Percentiles rank a stretch among this genome's conserved stretches.
phyloP scores from a whole-genome alignment of 2,888 invertebrate genomes.

The Spodoptera littoralis region DNA sequence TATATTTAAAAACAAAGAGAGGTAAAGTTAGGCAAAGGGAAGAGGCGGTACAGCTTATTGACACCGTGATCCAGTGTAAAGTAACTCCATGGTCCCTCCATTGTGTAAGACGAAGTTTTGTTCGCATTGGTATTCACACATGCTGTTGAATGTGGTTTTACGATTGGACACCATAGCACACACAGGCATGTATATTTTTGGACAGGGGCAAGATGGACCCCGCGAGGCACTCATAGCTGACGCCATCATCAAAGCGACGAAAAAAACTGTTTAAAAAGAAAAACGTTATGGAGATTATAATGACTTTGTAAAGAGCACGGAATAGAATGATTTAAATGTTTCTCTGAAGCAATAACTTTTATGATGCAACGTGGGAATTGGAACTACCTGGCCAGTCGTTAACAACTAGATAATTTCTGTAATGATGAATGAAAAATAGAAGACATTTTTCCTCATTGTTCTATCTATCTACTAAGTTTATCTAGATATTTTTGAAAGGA shows the following conservation, averaged over 20 bases:
- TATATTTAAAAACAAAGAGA: constrained; percentile 25
- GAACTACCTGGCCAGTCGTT: too few species aligned
- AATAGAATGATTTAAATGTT: too few species aligned
- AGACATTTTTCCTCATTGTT: too few species aligned
- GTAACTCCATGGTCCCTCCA: constrained; percentile 33
- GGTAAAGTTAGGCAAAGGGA: constrained; percentile 2
- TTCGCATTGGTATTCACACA: constrained; percentile 79
- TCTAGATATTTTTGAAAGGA: too few species aligned
- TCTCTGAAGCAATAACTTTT: too few species aligned
- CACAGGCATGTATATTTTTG: constrained; percentile 76
- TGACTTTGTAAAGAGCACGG: too few species aligned
- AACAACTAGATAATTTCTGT: too few species aligned
- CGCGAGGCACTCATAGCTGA: constrained; percentile 27
- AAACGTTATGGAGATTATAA: background rate
- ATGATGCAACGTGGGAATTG: too few species aligned
- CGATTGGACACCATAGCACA: constrained; percentile 72
- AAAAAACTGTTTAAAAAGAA: constrained; percentile 61
- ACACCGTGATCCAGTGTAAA: constrained; percentile 33
- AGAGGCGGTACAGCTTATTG: constrained; percentile 7
- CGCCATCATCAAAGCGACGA: constrained; percentile 62
- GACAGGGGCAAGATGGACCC: constrained; percentile 73
- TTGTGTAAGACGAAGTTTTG: constrained; percentile 36
- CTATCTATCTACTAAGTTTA: too few species aligned
- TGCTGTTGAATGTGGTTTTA: constrained; percentile 74
- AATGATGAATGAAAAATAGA: too few species aligned